phyloP scores from a whole-genome alignment of 1,140 invertebrate genomes.

The Triops longicaudatus region DNA sequence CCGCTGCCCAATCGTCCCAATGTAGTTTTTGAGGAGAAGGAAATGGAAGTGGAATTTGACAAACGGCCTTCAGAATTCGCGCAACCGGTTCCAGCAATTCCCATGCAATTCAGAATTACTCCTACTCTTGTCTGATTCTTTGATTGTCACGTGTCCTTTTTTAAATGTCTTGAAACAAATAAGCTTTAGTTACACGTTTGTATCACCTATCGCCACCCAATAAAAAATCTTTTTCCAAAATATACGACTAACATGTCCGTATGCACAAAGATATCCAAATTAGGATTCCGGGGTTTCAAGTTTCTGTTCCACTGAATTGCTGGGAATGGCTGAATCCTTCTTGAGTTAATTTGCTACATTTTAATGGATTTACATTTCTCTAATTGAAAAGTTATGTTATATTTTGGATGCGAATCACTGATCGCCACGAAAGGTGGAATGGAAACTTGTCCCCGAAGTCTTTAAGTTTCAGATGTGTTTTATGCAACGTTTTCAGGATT shows the following conservation, averaged over 20 bases:
- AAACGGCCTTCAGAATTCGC: constrained; percentile 35
- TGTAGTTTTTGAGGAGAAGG: constrained; percentile 67
- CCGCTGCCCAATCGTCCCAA: constrained; percentile 63
- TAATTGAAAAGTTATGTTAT: no score
- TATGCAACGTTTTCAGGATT: background rate
- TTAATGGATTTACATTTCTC: no score
- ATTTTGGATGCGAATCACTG: no score
- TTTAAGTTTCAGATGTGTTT: background rate
- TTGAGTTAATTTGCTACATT: no score
- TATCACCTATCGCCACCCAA: background rate
- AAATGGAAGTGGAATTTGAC: constrained; percentile 55
- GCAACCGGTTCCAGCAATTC: background rate
- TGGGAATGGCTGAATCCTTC: background rate
- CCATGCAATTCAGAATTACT: background rate
- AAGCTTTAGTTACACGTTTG: background rate
- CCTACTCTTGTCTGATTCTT: background rate
- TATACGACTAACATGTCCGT: no score
- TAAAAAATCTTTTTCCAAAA: no score
- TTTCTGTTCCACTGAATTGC: constrained; percentile 12
- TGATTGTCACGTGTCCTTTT: background rate
- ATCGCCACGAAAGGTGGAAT: background rate
- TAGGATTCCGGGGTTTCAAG: background rate
- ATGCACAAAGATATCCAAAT: background rate
- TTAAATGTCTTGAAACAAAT: background rate
- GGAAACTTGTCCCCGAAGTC: constrained; percentile 7